These are phyloP conservation scores for Emesis russula DNA, from an alignment of 2,888 invertebrate genomes.

Conservation along the genomic window DNA sequence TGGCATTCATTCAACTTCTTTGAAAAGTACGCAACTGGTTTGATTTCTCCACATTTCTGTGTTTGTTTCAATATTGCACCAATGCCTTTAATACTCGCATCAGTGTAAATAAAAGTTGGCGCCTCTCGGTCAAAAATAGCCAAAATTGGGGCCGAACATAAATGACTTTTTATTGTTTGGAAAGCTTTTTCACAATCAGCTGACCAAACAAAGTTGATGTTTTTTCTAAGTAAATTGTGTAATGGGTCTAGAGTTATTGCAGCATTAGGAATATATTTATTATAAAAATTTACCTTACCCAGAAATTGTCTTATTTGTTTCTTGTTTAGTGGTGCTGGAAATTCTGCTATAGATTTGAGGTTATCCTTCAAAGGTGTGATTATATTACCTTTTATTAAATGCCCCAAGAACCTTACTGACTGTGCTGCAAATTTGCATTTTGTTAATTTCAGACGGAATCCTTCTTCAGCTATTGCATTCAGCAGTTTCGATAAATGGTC, in stretches of 20 bases:
- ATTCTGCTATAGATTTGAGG: constrained; percentile 47
- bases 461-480: constrained; percentile 40
- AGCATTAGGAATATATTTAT: constrained; percentile 30
- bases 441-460: constrained; percentile 48
- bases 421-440: constrained; percentile 56
- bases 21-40: constrained; percentile 41
- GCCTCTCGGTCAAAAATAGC: constrained; percentile 42
- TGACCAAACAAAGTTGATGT: constrained; percentile 31
- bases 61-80: constrained; percentile 40
- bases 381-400: constrained; percentile 44
- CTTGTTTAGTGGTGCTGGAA: constrained; percentile 45
- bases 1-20: constrained; percentile 55
- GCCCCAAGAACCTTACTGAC: constrained; percentile 42
- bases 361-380: constrained; percentile 47
- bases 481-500: constrained; percentile 40
- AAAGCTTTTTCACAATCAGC: constrained; percentile 48
- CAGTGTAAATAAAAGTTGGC: constrained; percentile 39
- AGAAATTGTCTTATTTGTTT: constrained; percentile 45
- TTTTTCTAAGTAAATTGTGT: constrained; percentile 41
- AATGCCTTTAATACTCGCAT: constrained; percentile 41
- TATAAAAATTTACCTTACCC: constrained; percentile 37
- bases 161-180: constrained; percentile 38
- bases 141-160: constrained; percentile 39
- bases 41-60: constrained; percentile 46
- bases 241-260: constrained; percentile 5